These are phyloP conservation scores for Hippocampus comes DNA, from an alignment of 2,113 vertebrate species.

Conservation along the genomic window DNA sequence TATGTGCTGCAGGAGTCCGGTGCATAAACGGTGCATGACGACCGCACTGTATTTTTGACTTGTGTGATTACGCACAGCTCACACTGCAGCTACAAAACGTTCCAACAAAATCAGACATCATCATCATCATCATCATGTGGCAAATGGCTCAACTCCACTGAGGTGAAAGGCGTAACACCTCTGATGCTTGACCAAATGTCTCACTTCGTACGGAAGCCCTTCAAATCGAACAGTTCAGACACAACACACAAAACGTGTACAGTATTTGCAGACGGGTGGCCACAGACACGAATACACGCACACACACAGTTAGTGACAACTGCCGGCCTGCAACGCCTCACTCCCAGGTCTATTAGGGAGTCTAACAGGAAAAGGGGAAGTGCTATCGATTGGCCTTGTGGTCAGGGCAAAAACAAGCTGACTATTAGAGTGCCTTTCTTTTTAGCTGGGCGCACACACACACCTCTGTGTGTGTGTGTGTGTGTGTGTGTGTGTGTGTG, in stretches of 20 bases:
- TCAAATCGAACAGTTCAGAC: slow-evolving; percentile 15
- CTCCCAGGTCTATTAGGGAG: slow-evolving; percentile 48
- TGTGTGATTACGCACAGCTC: too few relatives aligned
- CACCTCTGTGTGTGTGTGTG: too few relatives aligned
- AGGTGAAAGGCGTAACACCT: slow-evolving; percentile 7
- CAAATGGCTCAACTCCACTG: not conserved
- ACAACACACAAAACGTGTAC: slow-evolving; percentile 13
- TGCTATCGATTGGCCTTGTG: slow-evolving; percentile 65
- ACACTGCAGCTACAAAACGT: not conserved
- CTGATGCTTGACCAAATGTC: not conserved
- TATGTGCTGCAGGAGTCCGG: not conserved
- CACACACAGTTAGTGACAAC: slow-evolving; percentile 34
- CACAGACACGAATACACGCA: slow-evolving; percentile 11
- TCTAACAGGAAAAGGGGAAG: slow-evolving; percentile 70
- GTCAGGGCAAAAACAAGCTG: slow-evolving; percentile 61
- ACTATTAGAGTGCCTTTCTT: slow-evolving; percentile 53
- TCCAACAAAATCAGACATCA: not conserved
- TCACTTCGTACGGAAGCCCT: not conserved
- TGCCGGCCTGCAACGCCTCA: slow-evolving; percentile 22
- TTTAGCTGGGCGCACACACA: slow-evolving; percentile 17
- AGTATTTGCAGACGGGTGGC: slow-evolving; percentile 15
- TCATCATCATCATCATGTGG: not conserved
- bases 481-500: too few relatives aligned
- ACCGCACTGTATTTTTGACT: not conserved
- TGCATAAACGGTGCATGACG: not conserved